Evolutionary conservation across 2,888 invertebrate genomes (phyloP), one percentile per base, ranked within the genome.

Genomic region (Caenorhabditis becei): DNA sequence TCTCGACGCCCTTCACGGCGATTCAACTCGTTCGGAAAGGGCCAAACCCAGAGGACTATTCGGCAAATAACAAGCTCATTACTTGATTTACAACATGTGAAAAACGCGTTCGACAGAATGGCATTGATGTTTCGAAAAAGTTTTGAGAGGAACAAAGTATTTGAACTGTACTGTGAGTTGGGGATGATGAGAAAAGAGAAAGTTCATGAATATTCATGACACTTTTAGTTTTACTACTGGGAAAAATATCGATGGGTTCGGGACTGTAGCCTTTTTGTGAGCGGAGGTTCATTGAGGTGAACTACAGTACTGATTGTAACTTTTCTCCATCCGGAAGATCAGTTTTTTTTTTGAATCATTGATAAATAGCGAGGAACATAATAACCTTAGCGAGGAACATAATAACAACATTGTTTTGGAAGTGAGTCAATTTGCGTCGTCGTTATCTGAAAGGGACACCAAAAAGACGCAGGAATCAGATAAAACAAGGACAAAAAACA

Each of bases 151-250:
- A 24, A 32, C 28, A 56, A 8, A 54, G 32, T 0, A 47, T 53
- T 32, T 53, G 70, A 71, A 71, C 71, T 71, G 71, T 62, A 47
- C 62, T 62, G 35, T 71, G 71, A 35, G 51, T 54, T 62, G 10
- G 20, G 53, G 53, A 24, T 28, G 11, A 14, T 1, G n/a, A 49
- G n/a, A 56, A 56, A 56, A 56, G 26, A 53, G 26, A 53, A 26
- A 53, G 11, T 35, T 59, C 59, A 51, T 70, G 70, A 70, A 70
- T 70, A 70, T 70, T 35, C 70, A 70, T 49, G 24, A 37, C 23
- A 20, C 18, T 44, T 61, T 44, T 16, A 16, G 56, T 32, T n/a
- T n/a, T n/a, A n/a, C n/a, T n/a, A n/a, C n/a, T n/a, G n/a, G n/a
- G 28, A 56, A 56, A 56, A 56, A 32, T 56, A 32, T 32, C 32